Percentiles rank a stretch among this genome's conserved stretches.
These are phyloP conservation scores for Petrophora chlorosata DNA, from an alignment of 2,888 invertebrate species.

Conservation along the genomic window DNA sequence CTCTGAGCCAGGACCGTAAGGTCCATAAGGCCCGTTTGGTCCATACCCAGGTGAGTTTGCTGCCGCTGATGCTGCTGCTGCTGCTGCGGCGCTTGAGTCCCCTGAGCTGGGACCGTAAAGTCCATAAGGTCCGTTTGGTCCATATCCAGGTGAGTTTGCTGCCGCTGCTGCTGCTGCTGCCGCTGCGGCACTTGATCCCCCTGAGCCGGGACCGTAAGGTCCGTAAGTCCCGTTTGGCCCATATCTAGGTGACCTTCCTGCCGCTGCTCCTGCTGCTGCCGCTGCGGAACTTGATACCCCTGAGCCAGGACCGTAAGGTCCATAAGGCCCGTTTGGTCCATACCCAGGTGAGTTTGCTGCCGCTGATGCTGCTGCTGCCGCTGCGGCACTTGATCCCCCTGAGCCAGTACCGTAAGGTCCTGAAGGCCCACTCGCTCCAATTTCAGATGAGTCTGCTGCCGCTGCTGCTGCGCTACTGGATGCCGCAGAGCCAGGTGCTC, in stretches of 20 bases:
- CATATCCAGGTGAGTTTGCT: not conserved
- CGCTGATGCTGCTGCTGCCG: too few relatives aligned
- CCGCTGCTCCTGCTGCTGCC: not conserved
- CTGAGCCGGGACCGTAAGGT: not conserved
- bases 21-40: not conserved
- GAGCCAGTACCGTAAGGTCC: not conserved
- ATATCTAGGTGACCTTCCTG: too few relatives aligned
- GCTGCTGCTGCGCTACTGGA: too few relatives aligned
- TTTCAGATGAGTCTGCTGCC: not conserved
- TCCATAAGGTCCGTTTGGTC: not conserved
- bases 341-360: too few relatives aligned
- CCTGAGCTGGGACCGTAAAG: not conserved
- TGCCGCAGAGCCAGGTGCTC: too few relatives aligned
- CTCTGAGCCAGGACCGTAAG: too few relatives aligned
- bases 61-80: not conserved
- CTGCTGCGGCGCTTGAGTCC: not conserved
- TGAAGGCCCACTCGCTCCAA: too few relatives aligned
- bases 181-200: not conserved
- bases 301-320: not conserved
- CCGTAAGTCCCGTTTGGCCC: too few relatives aligned
- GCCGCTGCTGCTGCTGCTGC: not conserved
- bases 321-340: too few relatives aligned
- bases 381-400: too few relatives aligned
- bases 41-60: not conserved
- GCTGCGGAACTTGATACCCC: not conserved